Evolutionary conservation across 2,113 vertebrate genomes (phyloP), one percentile per base, ranked within the genome.

Genomic region (Crypturellus undulatus): DNA sequence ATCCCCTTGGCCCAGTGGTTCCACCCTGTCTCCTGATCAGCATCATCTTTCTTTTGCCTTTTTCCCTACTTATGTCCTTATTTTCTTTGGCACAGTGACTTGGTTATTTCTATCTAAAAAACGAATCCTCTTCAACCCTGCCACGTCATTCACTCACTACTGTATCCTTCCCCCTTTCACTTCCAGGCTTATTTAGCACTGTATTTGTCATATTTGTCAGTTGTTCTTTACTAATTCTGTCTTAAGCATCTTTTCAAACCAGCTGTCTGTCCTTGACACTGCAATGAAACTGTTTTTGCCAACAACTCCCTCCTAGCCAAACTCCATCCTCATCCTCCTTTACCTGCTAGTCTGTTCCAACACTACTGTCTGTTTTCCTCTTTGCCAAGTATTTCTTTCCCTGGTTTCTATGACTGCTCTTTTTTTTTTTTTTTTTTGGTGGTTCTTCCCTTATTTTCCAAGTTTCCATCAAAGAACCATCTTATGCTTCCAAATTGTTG

Each of bases 391-490:
- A 89, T 84, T 95, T 95, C 93, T 81, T 87, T 84, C 47, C 17
- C 51, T 79, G 77, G 51, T 89, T 89, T 96, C 65, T 92, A 26
- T 75, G 65, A 86, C 77, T 79, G 30, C 77, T 11, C 1, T 73
- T 83, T 77, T 72, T 80, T 72, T 84, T 49, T 93, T 9, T 1
- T 77, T 79, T 72, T 65, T 54, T 77, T 68, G 70, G 49, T 94
- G 17, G 3, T 59, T 96, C 83, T 65, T 9, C 30, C 83, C 59
- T 85, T 79, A 68, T 89, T 93, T 93, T 96, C 91, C 93, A 96
- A 91, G 64, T 96, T 96, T 94, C 84, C 87, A 45, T 68, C 87
- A 96, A 93, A 93, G 77, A 90, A 13, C 49, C 79, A 36, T 68
- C n/a, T 65, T 60, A 42, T 59, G 12, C n/a, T 70, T 70, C 80